These are phyloP conservation scores for Drosophila leontia DNA, from an alignment of 1,140 invertebrate genomes.

Conservation along the genomic window DNA sequence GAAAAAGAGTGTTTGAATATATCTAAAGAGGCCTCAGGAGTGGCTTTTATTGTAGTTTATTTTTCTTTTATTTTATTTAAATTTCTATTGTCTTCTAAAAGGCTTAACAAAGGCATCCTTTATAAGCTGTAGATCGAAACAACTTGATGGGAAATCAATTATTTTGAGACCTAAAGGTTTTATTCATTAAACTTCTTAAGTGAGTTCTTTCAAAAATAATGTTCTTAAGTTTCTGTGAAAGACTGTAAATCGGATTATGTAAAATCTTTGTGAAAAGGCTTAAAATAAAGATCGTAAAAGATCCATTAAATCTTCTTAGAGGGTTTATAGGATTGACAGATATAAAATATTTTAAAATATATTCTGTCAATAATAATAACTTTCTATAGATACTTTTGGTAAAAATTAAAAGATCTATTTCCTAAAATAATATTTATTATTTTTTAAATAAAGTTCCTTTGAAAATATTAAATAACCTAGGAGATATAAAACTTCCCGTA, in stretches of 20 bases:
- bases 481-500: too few species aligned
- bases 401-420: too few species aligned
- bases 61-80: background rate
- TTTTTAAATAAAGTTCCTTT: too few species aligned
- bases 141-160: constrained; percentile 2
- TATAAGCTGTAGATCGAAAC: background rate
- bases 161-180: background rate
- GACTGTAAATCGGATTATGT: background rate
- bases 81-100: background rate
- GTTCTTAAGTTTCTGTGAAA: background rate
- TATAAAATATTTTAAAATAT: too few species aligned
- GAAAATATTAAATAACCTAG: too few species aligned
- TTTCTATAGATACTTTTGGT: too few species aligned
- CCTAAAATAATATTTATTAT: too few species aligned
- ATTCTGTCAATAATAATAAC: too few species aligned
- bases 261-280: background rate
- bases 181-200: background rate
- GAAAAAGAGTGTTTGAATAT: background rate
- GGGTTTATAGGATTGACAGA: background rate
- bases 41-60: constrained; percentile 3
- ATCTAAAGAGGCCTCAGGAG: background rate
- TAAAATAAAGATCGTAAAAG: background rate
- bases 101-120: background rate
- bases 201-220: background rate
- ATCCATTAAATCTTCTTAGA: background rate